Evolutionary conservation across 2,797 vertebrate genomes (phyloP).

Genomic region (Manis javanica): DNA sequence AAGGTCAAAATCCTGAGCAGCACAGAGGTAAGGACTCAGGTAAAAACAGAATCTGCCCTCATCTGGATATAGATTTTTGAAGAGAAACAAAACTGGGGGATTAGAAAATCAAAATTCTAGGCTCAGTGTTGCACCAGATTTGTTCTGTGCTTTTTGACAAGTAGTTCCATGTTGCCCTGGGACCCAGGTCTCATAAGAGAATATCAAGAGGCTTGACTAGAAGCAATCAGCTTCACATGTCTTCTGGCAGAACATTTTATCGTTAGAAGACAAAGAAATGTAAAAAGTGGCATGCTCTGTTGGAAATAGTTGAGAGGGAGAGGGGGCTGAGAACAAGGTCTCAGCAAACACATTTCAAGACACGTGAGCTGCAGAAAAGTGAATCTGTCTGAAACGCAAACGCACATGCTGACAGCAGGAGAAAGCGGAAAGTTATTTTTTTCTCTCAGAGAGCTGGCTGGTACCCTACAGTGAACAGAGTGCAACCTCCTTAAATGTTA

Average conservation of each 20-base stretch:
- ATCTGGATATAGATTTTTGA: background rate
- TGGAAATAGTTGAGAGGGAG: background rate
- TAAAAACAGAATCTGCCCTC: background rate
- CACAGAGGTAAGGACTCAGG: background rate
- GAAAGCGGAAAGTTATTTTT: background rate
- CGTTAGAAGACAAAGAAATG: background rate
- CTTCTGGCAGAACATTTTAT: background rate
- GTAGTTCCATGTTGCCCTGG: background rate
- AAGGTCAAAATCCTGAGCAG: background rate
- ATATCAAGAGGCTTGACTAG: background rate
- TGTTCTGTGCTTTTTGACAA: background rate
- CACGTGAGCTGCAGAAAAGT: background rate
- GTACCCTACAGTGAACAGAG: background rate
- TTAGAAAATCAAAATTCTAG: background rate
- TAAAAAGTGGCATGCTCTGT: background rate
- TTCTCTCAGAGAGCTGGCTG: background rate
- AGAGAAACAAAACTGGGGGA: background rate
- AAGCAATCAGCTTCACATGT: background rate
- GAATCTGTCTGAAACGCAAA: background rate
- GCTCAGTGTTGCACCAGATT: background rate
- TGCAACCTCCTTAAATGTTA: background rate
- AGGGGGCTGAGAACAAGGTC: background rate
- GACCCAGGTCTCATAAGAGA: background rate
- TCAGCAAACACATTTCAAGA: background rate
- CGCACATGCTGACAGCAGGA: background rate